Percentiles rank a stretch among this genome's conserved stretches.
Evolutionary conservation across 2,888 invertebrate species (phyloP).

Genomic region (Hypercompe scribonia): DNA sequence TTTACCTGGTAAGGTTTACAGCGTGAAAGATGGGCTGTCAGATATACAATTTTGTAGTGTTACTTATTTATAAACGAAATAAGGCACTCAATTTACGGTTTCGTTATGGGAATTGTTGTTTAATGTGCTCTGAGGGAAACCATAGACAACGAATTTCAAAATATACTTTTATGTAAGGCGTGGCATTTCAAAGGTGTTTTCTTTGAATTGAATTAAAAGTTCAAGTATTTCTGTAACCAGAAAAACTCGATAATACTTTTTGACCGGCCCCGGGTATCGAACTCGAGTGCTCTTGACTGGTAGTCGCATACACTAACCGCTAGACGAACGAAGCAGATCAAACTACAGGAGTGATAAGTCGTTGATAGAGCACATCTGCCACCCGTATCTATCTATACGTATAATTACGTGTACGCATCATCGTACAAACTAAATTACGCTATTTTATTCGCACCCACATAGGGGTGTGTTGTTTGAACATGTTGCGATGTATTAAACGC

Average conservation of each 20-base stretch:
- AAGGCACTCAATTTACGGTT: not conserved
- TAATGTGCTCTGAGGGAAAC: not conserved
- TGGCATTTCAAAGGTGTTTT: too few relatives aligned
- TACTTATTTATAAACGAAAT: not conserved
- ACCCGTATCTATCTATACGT: constrained; percentile 60
- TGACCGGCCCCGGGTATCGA: too few relatives aligned
- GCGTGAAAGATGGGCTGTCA: not conserved
- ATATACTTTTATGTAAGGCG: not conserved
- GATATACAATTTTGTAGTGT: not conserved
- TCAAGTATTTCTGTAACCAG: too few relatives aligned
- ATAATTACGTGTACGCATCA: constrained; percentile 54
- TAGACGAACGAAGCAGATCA: too few relatives aligned
- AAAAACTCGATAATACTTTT: too few relatives aligned
- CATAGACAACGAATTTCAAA: not conserved
- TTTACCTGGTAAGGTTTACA: not conserved
- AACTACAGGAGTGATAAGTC: constrained; percentile 14
- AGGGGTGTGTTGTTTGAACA: constrained; percentile 33
- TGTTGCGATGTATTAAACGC: constrained; percentile 5
- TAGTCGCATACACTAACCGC: too few relatives aligned
- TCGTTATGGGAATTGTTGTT: not conserved
- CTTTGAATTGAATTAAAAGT: too few relatives aligned
- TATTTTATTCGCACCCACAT: constrained; percentile 47
- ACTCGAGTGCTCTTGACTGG: too few relatives aligned
- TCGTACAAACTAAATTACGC: constrained; percentile 41
- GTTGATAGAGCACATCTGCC: constrained; percentile 59